Evolutionary conservation across 2,113 vertebrate genomes (phyloP).

Genomic region (Boleophthalmus pectinirostris): DNA sequence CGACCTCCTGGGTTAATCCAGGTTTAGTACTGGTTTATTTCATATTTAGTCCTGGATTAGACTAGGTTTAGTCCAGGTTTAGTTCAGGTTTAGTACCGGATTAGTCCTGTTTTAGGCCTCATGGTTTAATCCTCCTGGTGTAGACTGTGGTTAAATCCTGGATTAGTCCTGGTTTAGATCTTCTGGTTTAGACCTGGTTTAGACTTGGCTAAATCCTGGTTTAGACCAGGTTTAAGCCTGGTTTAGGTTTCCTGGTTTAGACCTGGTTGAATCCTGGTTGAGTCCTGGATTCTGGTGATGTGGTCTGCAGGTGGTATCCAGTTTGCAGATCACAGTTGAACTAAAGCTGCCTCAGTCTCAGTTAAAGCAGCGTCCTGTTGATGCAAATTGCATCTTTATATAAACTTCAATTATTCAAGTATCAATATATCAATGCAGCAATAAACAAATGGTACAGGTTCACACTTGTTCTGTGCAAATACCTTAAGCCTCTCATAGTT

Average conservation of each 20-base stretch:
- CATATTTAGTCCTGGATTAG: background rate
- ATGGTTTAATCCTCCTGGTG: background rate
- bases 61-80: background rate
- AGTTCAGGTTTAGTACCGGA: background rate
- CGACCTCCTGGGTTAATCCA: no score
- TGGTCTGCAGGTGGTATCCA: background rate
- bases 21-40: background rate
- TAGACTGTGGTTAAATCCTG: background rate
- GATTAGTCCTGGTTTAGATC: background rate
- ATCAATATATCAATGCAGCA: no score
- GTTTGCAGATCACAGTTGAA: background rate
- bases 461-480: no score
- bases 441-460: no score
- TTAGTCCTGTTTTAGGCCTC: background rate
- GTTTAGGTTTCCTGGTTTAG: background rate
- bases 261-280: background rate
- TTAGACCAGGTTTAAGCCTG: background rate
- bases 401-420: background rate
- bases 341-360: background rate
- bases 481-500: no score
- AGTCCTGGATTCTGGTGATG: background rate
- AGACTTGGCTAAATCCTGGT: background rate
- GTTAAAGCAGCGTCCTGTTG: background rate
- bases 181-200: background rate
- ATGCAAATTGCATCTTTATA: constrained; percentile 1